These are phyloP conservation scores for Spatulosminthurus flaviceps DNA, from an alignment of 2,888 invertebrate genomes.

Conservation along the genomic window DNA sequence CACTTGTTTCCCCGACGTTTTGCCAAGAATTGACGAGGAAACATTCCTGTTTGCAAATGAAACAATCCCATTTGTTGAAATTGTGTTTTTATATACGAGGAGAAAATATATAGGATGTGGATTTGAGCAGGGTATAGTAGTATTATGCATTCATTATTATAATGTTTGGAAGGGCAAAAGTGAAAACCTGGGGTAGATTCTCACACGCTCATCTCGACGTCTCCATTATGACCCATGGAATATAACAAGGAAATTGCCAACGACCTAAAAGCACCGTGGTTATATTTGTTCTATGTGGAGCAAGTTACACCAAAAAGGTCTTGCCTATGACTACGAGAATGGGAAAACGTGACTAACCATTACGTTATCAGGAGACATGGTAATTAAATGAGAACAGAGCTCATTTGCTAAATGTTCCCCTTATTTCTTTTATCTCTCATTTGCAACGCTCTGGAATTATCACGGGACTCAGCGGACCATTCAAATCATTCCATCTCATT, in stretches of 20 bases:
- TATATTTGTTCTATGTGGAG: background rate
- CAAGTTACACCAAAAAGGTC: background rate
- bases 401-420: slow-evolving; percentile 50
- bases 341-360: slow-evolving; percentile 18
- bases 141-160: no score
- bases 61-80: no score
- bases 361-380: slow-evolving; percentile 42
- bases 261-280: background rate
- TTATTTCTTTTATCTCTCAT: slow-evolving; percentile 38
- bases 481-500: slow-evolving; percentile 18
- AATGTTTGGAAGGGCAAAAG: background rate
- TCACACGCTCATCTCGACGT: no score
- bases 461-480: slow-evolving; percentile 22
- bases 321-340: background rate
- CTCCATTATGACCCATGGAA: background rate
- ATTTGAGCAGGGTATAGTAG: no score
- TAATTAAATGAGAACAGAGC: slow-evolving; percentile 54
- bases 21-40: no score
- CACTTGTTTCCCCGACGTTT: no score
- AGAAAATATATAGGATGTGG: no score
- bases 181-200: slow-evolving; percentile 18
- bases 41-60: no score
- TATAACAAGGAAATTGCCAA: background rate
- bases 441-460: slow-evolving; percentile 26
- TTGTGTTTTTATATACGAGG: no score